These are phyloP conservation scores for Hydrozoanthus tunicans DNA, from an alignment of 64 coral and sea anemone species.

Conservation along the genomic window DNA sequence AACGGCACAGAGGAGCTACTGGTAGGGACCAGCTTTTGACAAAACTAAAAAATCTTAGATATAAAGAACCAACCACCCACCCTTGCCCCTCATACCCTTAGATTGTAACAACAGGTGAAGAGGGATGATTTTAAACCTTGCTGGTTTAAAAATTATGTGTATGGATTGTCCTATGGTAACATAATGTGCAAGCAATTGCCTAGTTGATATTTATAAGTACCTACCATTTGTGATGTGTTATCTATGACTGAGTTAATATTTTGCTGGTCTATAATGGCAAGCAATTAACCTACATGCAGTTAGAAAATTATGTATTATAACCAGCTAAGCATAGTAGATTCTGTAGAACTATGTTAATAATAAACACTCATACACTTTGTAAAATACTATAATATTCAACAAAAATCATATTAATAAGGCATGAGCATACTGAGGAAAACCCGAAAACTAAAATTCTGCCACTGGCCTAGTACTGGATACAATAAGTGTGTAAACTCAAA, in stretches of 20 bases:
- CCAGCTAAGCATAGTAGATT: neutral
- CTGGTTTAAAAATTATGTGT: neutral
- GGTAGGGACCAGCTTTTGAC: too few species aligned
- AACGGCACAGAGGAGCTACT: too few species aligned
- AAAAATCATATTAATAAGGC: neutral
- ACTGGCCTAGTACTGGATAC: neutral
- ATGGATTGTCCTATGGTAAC: neutral
- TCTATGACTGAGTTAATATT: neutral
- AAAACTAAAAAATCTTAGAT: too few species aligned
- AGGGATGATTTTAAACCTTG: neutral
- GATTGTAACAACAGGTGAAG: too few species aligned
- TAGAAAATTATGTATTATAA: too few species aligned
- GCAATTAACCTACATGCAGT: neutral
- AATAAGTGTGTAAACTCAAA: too few species aligned
- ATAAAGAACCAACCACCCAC: too few species aligned
- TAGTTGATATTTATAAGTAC: neutral
- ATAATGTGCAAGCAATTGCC: neutral
- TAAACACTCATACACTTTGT: neutral
- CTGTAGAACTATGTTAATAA: neutral
- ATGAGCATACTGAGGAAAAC: neutral
- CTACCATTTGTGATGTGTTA: too few species aligned
- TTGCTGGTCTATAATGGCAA: neutral
- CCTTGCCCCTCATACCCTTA: too few species aligned
- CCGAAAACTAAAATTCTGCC: neutral
- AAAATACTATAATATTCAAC: constrained; percentile 1